These are phyloP conservation scores for Loxodonta africana DNA, from an alignment of 2,113 vertebrate species.

Conservation along the genomic window DNA sequence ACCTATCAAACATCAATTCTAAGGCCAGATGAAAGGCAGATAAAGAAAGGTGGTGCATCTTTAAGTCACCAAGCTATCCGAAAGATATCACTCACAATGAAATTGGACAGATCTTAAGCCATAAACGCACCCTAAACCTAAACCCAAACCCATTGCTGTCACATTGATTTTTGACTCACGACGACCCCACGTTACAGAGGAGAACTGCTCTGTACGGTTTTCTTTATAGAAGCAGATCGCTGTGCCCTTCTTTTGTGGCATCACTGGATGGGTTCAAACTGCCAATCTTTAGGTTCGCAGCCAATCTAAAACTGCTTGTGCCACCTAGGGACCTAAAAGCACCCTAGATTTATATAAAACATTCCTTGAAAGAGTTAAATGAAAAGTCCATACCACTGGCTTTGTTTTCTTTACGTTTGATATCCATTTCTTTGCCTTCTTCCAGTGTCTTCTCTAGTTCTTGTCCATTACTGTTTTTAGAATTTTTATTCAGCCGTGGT, in stretches of 20 bases:
- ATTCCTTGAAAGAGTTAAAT: constrained; percentile 42
- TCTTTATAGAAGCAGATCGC: not conserved
- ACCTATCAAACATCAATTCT: constrained; percentile 34
- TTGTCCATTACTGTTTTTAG: constrained; percentile 90
- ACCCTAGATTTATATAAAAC: constrained; percentile 5
- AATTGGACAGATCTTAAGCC: not conserved
- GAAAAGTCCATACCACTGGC: constrained; percentile 80
- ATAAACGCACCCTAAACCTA: not conserved
- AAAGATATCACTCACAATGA: not conserved
- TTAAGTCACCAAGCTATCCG: not conserved
- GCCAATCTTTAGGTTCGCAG: not conserved
- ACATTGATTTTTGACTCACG: not conserved
- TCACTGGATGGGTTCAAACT: not conserved
- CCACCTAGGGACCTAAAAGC: not conserved
- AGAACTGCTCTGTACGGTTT: not conserved
- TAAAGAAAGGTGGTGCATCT: not conserved
- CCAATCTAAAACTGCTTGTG: not conserved
- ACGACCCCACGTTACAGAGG: not conserved
- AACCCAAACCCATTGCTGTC: not conserved
- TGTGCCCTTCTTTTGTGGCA: not conserved
- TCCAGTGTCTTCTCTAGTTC: constrained; percentile 93
- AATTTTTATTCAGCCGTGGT: constrained; percentile 91
- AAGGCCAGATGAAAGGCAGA: not conserved
- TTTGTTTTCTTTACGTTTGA: constrained; percentile 87
- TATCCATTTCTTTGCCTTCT: constrained; percentile 88